Base-by-base conservation (phyloP, 1,140 invertebrate species). In the Matsumurasca onukii region DNA sequence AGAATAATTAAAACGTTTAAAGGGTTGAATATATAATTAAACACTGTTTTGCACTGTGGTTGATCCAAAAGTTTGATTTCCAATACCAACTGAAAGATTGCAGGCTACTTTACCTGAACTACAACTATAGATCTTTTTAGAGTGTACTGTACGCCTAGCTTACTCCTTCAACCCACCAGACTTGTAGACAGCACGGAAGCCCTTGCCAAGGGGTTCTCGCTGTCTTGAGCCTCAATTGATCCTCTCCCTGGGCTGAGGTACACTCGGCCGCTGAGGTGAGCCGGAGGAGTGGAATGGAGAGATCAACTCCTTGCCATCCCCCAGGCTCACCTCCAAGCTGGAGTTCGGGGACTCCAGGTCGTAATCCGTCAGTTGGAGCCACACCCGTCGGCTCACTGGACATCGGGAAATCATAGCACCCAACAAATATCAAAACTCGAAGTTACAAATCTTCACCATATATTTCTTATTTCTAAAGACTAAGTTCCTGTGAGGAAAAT, bases 301-400 rank as follows among this genome's bases (percentile, higher is more conserved):
- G 68, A 88, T 81, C 20, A 55, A 30, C 3, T 73, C 69, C 15
- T 69, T 76, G 5, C 30, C 78, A 1, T 78, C 77, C 12, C 85
- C 85, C 1, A 86, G 76, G 69, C 83, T 81, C 1, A 88, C 75
- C 66, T 86, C 68, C 1, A 88, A 76, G 27, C 79, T 77, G 1
- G 80, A 81, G 17, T 84, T 83, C 0, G 29, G 66, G 15, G 52
- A 77, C n/a, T 80, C 81, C 69, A 83, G 82, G 66, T 86, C 82
- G 73, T 83, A 86, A 63, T 83, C 80, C 66, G 79, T 80, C 63
- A 91, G 85, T 75, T 88, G 86, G 1, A 91, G 76, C 82, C 86
- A 89, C 1, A 91, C 82, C 55, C 85, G 78, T 75, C 84, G 84
- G 17, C 85, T 85, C 75, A 78, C 77, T 80, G 70, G 34, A 39